Base-by-base conservation (phyloP, 2,888 invertebrate species). In the Drosophila niveifrons region DNA sequence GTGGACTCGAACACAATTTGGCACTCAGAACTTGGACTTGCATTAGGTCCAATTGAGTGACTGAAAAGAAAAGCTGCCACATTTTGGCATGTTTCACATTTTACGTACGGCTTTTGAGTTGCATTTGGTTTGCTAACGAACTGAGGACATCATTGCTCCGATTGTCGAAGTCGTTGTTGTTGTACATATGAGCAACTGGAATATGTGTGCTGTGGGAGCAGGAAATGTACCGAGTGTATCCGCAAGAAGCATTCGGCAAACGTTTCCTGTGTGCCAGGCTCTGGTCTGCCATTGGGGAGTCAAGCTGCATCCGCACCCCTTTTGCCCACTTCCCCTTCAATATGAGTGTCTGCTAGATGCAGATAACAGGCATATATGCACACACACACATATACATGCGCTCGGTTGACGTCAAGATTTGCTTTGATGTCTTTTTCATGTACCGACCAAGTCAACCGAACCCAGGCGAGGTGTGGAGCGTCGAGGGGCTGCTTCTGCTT, bases 391-490 rank as follows among this genome's bases (percentile, higher is more conserved):
- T 2, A 36, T 6, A 36, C 70, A 46, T 46, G 18, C 57, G 36
- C 57, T 47, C 46, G 73, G 64, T 70, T 53, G 82, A 82, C 80
- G 84, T 84, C 84, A 85, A 85, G 86, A 84, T 76, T 80, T 76
- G 82, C 86, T 85, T 85, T 85, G 84, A 85, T 85, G 84, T 85
- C 84, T 85, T 85, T 86, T 85, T 85, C 84, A 85, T 86, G 84
- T 86, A 75, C 80, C 78, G 80, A 81, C 85, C 61, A 69, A 71
- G 56, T 62, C 41, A 67, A 50, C 57, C 53, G 48, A 68, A 18
- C 7, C 51, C 10, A 51, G 15, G 41, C 43, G 46, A 55, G 31
- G 31, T 31, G 18, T 13, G 36, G 10, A 47, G 39, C 36, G 41
- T 8, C 29, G 41, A 57, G 34, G 57, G 17, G 2, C 15, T 36